These are phyloP conservation scores for Galaxias olidus DNA, from an alignment of 2,797 vertebrate species.

Conservation along the genomic window DNA sequence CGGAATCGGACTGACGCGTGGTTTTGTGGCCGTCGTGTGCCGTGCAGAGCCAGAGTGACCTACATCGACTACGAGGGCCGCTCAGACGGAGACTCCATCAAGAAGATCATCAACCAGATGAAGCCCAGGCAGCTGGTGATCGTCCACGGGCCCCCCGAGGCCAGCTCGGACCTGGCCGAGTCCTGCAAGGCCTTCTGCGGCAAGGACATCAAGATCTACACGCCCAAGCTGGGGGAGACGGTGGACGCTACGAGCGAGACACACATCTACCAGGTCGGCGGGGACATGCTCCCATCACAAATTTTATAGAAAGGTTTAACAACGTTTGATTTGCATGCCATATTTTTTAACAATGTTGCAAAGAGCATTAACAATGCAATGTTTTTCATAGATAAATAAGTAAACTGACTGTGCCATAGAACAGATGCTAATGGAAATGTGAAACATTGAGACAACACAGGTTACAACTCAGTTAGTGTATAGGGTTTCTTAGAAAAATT, in stretches of 20 bases:
- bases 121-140: conserved; percentile 94
- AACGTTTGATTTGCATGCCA: too few species aligned
- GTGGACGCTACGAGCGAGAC: conserved; percentile 97
- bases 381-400: too few species aligned
- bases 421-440: too few species aligned
- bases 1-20: not conserved
- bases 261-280: conserved; percentile 94
- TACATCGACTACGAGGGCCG: conserved; percentile 99
- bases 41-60: conserved; percentile 85
- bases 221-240: conserved; percentile 95
- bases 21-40: not conserved
- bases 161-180: conserved; percentile 93
- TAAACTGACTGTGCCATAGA: too few species aligned
- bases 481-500: too few species aligned
- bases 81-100: conserved; percentile 97
- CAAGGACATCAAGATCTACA: conserved; percentile 98
- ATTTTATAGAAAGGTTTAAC: too few species aligned
- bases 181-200: conserved; percentile 94
- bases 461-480: too few species aligned
- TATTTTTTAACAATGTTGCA: too few species aligned
- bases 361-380: too few species aligned
- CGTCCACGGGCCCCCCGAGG: conserved; percentile 91
- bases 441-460: too few species aligned
- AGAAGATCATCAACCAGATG: conserved; percentile 99
- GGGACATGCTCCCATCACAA: too few species aligned